Conservation (phyloP, 2,113 vertebrate species). For the Morone saxatilis region DNA sequence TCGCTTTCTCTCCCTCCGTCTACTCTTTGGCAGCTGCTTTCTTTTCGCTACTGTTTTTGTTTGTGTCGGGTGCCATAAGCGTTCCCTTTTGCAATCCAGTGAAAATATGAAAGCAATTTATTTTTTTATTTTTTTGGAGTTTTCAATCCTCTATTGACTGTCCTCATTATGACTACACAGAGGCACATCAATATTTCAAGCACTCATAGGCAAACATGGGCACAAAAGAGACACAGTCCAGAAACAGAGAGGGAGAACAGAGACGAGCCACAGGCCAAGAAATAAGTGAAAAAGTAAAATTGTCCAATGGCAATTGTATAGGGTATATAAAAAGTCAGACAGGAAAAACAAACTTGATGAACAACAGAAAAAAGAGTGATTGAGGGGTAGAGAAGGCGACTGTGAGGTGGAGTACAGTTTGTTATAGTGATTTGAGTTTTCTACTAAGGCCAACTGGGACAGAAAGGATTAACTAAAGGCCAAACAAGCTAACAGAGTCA, state of each 20-base stretch:
- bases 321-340: constrained; percentile 1
- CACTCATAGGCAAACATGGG: constrained; percentile 33
- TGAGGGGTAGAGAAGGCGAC: neutral
- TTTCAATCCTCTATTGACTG: constrained; percentile 46
- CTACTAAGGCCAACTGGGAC: constrained; percentile 32
- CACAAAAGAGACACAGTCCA: constrained; percentile 42
- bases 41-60: constrained; percentile 5
- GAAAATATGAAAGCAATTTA: constrained; percentile 38
- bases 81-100: constrained; percentile 33
- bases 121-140: neutral
- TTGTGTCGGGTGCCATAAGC: constrained; percentile 20
- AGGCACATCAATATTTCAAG: constrained; percentile 66
- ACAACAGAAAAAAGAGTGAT: neutral
- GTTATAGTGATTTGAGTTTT: constrained; percentile 33
- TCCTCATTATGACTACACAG: constrained; percentile 51
- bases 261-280: constrained; percentile 22
- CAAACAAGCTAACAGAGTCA: constrained; percentile 5
- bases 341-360: constrained; percentile 5
- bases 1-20: neutral
- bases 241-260: constrained; percentile 18
- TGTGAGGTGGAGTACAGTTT: constrained; percentile 7
- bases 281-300: neutral
- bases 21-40: constrained; percentile 27
- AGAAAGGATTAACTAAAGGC: constrained; percentile 34
- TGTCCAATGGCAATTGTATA: neutral